These are phyloP conservation scores for Carassius gibelio DNA, from an alignment of 2,113 vertebrate genomes.

Conservation along the genomic window DNA sequence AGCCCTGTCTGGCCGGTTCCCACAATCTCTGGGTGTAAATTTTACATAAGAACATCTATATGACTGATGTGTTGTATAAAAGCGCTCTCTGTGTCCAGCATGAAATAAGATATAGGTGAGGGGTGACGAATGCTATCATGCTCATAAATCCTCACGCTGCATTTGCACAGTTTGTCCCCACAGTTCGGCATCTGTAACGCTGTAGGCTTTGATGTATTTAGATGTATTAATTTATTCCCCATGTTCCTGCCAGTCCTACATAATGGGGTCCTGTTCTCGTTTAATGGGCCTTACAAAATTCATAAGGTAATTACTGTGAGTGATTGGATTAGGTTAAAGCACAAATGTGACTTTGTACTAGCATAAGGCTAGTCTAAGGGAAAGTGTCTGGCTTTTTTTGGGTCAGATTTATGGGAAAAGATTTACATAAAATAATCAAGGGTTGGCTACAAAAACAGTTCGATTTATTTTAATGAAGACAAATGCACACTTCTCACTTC, in stretches of 20 bases:
- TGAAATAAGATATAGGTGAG: constrained; percentile 31
- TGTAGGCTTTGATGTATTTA: constrained; percentile 39
- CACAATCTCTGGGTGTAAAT: neutral
- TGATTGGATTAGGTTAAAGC: constrained; percentile 41
- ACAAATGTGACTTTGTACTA: constrained; percentile 39
- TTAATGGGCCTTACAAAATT: constrained; percentile 54
- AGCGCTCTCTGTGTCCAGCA: neutral
- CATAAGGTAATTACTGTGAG: constrained; percentile 51
- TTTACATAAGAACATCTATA: neutral
- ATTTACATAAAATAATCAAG: constrained; percentile 30
- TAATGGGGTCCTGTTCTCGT: constrained; percentile 49
- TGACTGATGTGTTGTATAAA: constrained; percentile 24
- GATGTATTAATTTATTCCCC: constrained; percentile 54
- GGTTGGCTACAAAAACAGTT: neutral
- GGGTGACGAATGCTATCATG: constrained; percentile 6
- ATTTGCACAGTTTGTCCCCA: constrained; percentile 38
- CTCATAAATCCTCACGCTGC: constrained; percentile 35
- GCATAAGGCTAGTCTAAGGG: constrained; percentile 2
- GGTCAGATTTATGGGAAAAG: constrained; percentile 13
- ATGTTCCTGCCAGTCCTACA: constrained; percentile 41
- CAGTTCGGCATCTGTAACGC: neutral
- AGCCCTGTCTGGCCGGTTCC: neutral
- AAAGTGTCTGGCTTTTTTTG: constrained; percentile 25
- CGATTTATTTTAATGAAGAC: neutral
- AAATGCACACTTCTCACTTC: neutral